Evolutionary conservation across 2,113 vertebrate species (phyloP), one percentile per base, ranked within the genome.

Genomic region (Gavia stellata): DNA sequence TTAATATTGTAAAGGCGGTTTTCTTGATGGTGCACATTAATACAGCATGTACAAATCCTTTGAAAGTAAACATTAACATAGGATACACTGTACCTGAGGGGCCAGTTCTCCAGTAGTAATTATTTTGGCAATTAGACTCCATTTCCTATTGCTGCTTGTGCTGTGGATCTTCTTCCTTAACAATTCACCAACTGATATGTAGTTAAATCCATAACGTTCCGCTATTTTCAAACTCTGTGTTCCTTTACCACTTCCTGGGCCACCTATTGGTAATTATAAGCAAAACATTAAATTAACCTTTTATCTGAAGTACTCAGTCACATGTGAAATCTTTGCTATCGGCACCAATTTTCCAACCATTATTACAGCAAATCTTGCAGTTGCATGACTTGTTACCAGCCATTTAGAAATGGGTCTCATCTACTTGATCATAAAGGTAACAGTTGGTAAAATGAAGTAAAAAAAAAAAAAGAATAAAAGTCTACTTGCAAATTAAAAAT

Each of bases 71-170:
- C 45, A 68, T 25, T 42, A 94, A 84, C 40, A 38, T 33, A 58
- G 21, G 36, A 79, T 49, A 78, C 4, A 5, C 20, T 45, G 77
- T 99, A 99, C 99, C 99, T 99, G 99, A 56, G 99, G 99, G 33
- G 99, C 99, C 97, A 99, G 93, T 96, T 99, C 99, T 88, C 99
- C 99, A 17, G 99, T 99, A 96, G 99, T 99, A 97, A 99, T 99
- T 97, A 99, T 99, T 98, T 99, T 99, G 52, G 99, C 99, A 61
- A 99, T 99, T 80, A 99, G 98, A 94, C 99, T 99, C 99, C 99
- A 99, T 95, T 99, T 99, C 86, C 99, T 98, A 94, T 99, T 99
- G 98, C 99, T 99, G 97, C 99, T 99, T 93, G 99, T 98, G 53
- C 98, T 99, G 96, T 99, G 99, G 97, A 99, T 99, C 98, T 99